phyloP scores from a whole-genome alignment of 2,797 vertebrate genomes.

The Gymnothorax javanicus region DNA sequence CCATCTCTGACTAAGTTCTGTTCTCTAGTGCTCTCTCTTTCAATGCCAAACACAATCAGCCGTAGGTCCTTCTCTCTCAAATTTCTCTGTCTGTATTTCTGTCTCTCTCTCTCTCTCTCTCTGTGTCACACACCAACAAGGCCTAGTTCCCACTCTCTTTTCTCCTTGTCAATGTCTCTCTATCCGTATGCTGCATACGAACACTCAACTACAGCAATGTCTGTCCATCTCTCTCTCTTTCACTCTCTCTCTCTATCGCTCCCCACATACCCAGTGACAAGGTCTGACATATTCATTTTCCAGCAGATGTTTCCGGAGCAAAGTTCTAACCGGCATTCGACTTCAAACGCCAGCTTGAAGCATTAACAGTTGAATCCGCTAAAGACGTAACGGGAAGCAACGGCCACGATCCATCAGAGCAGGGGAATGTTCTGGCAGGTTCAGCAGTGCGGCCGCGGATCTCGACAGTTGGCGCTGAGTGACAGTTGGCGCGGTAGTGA shows the following conservation, averaged over 20 bases:
- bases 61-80: background rate
- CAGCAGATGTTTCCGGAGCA: background rate
- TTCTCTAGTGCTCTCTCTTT: too few species aligned
- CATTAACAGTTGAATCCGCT: background rate
- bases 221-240: constrained; percentile 17
- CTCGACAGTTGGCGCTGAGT: too few species aligned
- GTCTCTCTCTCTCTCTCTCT: constrained; percentile 1
- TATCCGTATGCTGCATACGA: too few species aligned
- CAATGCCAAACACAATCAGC: too few species aligned
- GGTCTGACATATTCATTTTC: background rate
- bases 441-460: background rate
- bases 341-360: background rate
- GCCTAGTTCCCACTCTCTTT: constrained; percentile 6
- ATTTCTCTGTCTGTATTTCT: constrained; percentile 7
- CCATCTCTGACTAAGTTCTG: too few species aligned
- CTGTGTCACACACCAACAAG: background rate
- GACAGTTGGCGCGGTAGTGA: background rate
- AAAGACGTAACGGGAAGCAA: background rate
- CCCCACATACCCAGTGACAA: background rate
- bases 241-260: constrained; percentile 31
- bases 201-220: too few species aligned
- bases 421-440: background rate
- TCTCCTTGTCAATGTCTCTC: too few species aligned
- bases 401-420: background rate
- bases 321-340: background rate